Percentiles rank a stretch among this genome's conserved stretches.
These are phyloP conservation scores for Trissolcus japonicus DNA, from an alignment of 2,888 invertebrate species.

Conservation along the genomic window DNA sequence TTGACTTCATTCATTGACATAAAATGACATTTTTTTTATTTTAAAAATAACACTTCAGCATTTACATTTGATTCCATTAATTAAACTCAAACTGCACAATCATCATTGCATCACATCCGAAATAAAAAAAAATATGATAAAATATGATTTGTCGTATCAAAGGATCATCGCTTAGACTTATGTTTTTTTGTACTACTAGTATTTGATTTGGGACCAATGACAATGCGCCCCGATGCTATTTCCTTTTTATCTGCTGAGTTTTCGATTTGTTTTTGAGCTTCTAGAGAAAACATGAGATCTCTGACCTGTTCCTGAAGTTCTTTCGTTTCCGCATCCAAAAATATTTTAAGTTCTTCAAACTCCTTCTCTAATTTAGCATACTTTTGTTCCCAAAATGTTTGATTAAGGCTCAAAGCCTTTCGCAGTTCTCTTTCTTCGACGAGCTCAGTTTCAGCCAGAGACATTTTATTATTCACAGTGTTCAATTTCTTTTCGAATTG, in stretches of 20 bases:
- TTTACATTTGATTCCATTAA: background rate
- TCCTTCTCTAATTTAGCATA: conserved; percentile 68
- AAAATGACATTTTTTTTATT: background rate
- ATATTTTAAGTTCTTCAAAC: conserved; percentile 70
- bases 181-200: conserved; percentile 23
- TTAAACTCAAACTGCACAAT: background rate
- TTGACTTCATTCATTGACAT: conserved; percentile 1
- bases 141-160: background rate
- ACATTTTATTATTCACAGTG: conserved; percentile 81
- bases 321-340: conserved; percentile 81
- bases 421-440: conserved; percentile 92
- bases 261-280: conserved; percentile 85
- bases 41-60: background rate
- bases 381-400: conserved; percentile 83
- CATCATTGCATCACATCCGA: background rate
- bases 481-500: conserved; percentile 84
- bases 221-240: conserved; percentile 80
- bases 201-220: conserved; percentile 76
- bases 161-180: conserved; percentile 35
- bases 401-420: conserved; percentile 85
- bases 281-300: conserved; percentile 97
- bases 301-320: conserved; percentile 94
- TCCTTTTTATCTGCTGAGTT: conserved; percentile 79
- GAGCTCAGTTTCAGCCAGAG: conserved; percentile 83
- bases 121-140: background rate